Percentiles rank a stretch among this genome's conserved stretches.
These are phyloP conservation scores for Crematogaster levior DNA, from an alignment of 2,888 invertebrate species.

Conservation along the genomic window DNA sequence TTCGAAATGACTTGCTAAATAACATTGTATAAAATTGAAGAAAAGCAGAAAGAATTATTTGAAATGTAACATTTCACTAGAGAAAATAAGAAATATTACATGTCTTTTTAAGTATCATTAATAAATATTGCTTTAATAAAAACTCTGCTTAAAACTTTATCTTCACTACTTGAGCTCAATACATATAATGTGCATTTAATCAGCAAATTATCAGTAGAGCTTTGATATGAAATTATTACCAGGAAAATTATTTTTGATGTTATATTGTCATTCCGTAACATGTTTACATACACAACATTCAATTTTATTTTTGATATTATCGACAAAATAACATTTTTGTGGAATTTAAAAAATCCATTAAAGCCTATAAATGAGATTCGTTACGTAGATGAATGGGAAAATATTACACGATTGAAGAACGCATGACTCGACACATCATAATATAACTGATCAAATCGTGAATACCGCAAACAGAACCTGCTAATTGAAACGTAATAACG, in stretches of 20 bases:
- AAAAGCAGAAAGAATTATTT: background rate
- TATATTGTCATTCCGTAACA: background rate
- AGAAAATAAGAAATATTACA: background rate
- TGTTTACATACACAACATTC: background rate
- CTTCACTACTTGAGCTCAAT: background rate
- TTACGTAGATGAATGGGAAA: constrained; percentile 24
- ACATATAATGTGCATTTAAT: background rate
- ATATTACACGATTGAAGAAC: background rate
- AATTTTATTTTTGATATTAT: constrained; percentile 4
- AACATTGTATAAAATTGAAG: background rate
- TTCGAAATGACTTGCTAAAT: background rate
- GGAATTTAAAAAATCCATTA: constrained; percentile 12
- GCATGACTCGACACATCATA: constrained; percentile 32
- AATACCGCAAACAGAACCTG: constrained; percentile 47
- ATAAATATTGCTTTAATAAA: background rate
- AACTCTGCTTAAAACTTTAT: background rate
- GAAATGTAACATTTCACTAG: background rate
- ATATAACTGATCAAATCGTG: constrained; percentile 62
- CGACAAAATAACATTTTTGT: background rate
- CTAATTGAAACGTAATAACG: constrained; percentile 74
- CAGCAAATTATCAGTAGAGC: background rate
- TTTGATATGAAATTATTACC: background rate
- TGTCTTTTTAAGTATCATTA: background rate
- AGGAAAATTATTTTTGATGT: background rate
- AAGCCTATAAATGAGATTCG: constrained; percentile 8